A percentile compares a stretch with the other conserved stretches of the same genome.
Evolutionary conservation across 1,140 invertebrate genomes (phyloP).

Genomic region (Brachionus paranguensis): DNA sequence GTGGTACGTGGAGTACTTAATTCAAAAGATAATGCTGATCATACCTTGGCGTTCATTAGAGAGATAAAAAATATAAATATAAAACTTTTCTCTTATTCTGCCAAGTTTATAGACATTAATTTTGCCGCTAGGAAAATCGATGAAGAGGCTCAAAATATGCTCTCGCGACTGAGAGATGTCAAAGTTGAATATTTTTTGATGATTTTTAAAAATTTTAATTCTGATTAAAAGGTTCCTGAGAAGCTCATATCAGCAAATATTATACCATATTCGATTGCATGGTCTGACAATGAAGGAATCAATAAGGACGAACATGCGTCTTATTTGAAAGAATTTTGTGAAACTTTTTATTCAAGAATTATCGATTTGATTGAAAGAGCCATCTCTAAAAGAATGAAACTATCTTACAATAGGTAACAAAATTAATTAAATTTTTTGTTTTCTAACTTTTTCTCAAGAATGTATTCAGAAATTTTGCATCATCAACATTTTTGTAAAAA

Average conservation of each 20-base stretch:
- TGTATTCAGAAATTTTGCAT: constrained; percentile 80
- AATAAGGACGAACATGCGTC: constrained; percentile 84
- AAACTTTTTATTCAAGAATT: constrained; percentile 72
- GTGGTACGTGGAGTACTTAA: constrained; percentile 89
- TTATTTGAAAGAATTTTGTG: constrained; percentile 88
- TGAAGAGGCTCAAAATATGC: constrained; percentile 79
- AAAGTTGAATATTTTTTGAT: constrained; percentile 62
- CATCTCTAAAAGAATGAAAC: constrained; percentile 58
- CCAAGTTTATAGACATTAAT: constrained; percentile 84
- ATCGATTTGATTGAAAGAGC: constrained; percentile 63
- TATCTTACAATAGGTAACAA: constrained; percentile 46
- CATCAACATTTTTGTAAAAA: constrained; percentile 93
- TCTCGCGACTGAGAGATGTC: constrained; percentile 81
- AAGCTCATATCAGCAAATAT: constrained; percentile 14
- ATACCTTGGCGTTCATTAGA: constrained; percentile 79
- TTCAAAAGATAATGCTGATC: constrained; percentile 89
- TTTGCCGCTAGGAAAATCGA: constrained; percentile 86
- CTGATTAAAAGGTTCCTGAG: constrained; percentile 42
- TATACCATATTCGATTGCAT: constrained; percentile 82
- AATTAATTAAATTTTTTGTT: not conserved
- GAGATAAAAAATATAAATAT: constrained; percentile 97
- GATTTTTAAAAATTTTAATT: constrained; percentile 28
- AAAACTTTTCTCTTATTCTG: constrained; percentile 79
- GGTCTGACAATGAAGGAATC: constrained; percentile 89
- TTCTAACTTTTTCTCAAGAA: not conserved